A percentile compares a stretch with the other conserved stretches of the same genome.
Conservation (phyloP, 30 jellyfish, hydroid and myxozoan species). For the Aurelia sp. region DNA sequence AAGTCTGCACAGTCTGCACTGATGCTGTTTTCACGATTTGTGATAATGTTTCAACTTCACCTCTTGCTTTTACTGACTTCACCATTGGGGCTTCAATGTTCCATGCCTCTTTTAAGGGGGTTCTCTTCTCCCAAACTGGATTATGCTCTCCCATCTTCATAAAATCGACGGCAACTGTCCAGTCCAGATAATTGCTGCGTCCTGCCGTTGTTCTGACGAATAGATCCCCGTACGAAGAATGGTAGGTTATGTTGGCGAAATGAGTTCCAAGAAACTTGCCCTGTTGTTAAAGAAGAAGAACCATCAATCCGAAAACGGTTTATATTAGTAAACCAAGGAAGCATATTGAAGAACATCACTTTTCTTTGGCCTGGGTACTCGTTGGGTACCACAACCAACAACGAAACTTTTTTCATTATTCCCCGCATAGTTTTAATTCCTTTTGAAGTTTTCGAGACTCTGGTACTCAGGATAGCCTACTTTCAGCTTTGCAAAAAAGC, state of each 20-base stretch:
- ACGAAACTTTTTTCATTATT: too few species aligned
- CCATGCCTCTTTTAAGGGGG: not conserved
- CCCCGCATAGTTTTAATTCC: too few species aligned
- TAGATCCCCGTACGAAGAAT: not conserved
- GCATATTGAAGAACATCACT: too few species aligned
- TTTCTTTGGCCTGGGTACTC: too few species aligned
- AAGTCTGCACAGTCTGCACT: constrained; percentile 11
- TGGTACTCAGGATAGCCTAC: too few species aligned
- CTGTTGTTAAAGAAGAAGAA: not conserved
- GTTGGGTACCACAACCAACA: too few species aligned
- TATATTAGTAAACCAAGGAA: too few species aligned
- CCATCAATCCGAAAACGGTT: too few species aligned
- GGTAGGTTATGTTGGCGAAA: not conserved
- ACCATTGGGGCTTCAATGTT: not conserved
- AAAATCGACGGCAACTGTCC: constrained; percentile 35
- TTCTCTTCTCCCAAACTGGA: constrained; percentile 12
- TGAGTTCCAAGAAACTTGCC: constrained; percentile 16
- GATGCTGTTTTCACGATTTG: constrained; percentile 23
- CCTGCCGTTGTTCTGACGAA: constrained; percentile 30
- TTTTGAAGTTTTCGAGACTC: too few species aligned
- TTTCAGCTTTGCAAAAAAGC: too few species aligned
- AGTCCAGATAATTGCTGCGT: constrained; percentile 18
- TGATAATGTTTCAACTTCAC: constrained; percentile 6
- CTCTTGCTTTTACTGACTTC: not conserved
- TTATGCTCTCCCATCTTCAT: not conserved